Percentiles rank a stretch among this genome's conserved stretches.
phyloP scores from a whole-genome alignment of 2,113 vertebrate genomes.

The Echinops telfairi region DNA sequence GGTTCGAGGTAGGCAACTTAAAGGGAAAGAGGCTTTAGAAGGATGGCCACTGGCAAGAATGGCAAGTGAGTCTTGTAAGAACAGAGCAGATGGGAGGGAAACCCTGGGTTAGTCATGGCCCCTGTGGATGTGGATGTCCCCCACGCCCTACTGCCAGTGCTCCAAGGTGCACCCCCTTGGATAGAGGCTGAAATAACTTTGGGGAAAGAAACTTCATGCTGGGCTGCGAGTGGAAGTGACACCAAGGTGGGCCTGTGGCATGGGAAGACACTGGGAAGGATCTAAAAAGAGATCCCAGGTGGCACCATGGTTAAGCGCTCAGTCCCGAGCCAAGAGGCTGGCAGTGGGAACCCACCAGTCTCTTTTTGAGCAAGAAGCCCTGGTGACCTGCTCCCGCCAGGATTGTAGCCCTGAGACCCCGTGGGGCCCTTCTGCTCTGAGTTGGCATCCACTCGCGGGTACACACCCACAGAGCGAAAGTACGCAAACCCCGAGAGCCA shows the following conservation, averaged over 20 bases:
- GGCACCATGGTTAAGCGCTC: not conserved
- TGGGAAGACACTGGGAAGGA: not conserved
- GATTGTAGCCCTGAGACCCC: not conserved
- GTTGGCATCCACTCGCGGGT: too few relatives aligned
- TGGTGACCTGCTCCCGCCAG: not conserved
- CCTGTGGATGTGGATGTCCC: not conserved
- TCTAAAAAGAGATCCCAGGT: not conserved
- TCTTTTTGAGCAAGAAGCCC: not conserved
- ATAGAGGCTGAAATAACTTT: not conserved
- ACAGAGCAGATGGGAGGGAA: not conserved
- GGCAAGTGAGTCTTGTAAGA: not conserved
- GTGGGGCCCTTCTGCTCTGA: not conserved
- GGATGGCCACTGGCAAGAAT: not conserved
- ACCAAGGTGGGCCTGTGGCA: not conserved
- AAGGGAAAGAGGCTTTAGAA: not conserved
- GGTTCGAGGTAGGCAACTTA: not conserved
- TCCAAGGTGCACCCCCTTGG: too few relatives aligned
- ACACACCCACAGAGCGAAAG: too few relatives aligned
- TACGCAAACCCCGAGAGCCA: too few relatives aligned
- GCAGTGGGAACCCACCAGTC: not conserved
- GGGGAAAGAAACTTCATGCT: not conserved
- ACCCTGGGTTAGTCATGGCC: fast-evolving
- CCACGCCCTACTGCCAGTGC: not conserved
- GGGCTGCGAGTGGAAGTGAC: not conserved
- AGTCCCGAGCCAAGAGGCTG: not conserved